These are phyloP conservation scores for Parapristionchus giblindavisi DNA, from an alignment of 2,888 invertebrate species.

Conservation along the genomic window DNA sequence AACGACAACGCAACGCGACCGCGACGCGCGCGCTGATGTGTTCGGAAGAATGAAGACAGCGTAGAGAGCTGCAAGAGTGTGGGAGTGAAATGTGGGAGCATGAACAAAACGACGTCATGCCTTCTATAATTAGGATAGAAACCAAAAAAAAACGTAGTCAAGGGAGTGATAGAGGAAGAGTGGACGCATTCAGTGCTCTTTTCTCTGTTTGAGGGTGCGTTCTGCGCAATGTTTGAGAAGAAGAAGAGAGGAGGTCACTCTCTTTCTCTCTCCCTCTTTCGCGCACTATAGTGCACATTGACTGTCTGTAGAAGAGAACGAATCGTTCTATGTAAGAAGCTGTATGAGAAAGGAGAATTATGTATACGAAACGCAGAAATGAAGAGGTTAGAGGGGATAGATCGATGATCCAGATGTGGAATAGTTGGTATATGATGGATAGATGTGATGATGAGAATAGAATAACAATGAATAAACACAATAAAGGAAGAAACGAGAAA, in stretches of 20 bases:
- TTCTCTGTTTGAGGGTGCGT: constrained; percentile 31
- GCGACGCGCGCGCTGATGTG: constrained; percentile 37
- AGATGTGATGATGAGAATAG: background rate
- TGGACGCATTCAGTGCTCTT: background rate
- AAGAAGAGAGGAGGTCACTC: constrained; percentile 26
- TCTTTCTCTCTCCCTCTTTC: background rate
- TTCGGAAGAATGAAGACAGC: constrained; percentile 25
- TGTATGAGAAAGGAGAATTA: constrained; percentile 29
- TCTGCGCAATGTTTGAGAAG: constrained; percentile 29
- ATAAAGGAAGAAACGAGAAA: background rate
- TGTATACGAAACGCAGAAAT: constrained; percentile 15
- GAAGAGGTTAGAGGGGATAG: constrained; percentile 3
- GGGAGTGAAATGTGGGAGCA: constrained; percentile 14
- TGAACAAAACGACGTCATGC: constrained; percentile 20
- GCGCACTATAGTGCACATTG: constrained; percentile 26
- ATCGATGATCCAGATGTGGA: constrained; percentile 39
- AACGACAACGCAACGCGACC: constrained; percentile 28
- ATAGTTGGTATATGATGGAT: constrained; percentile 42
- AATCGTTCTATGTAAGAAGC: constrained; percentile 16
- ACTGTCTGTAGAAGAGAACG: constrained; percentile 23
- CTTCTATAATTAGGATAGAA: constrained; percentile 5
- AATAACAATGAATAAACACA: background rate
- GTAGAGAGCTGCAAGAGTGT: constrained; percentile 33
- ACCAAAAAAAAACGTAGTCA: background rate
- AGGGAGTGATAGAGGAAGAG: background rate